These are phyloP conservation scores for Chaetodon trifascialis DNA, from an alignment of 2,113 vertebrate genomes.

Conservation along the genomic window DNA sequence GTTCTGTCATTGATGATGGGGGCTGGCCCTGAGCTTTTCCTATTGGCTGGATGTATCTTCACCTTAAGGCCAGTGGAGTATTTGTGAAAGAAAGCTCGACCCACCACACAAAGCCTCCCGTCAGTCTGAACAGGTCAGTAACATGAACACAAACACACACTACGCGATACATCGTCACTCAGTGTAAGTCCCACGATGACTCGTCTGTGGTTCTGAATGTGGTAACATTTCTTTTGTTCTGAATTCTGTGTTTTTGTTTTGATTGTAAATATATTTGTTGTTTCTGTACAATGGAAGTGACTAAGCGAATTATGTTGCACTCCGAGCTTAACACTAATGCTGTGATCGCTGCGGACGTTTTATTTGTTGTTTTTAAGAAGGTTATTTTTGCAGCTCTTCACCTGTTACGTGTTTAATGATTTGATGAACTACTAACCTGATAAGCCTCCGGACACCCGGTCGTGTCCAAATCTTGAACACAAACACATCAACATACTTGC, in stretches of 20 bases:
- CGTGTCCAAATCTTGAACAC: slow-evolving; percentile 47
- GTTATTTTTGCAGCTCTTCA: slow-evolving; percentile 71
- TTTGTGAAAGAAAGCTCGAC: neutral
- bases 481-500: slow-evolving; percentile 16
- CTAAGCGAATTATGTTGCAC: slow-evolving; percentile 69
- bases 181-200: slow-evolving; percentile 24
- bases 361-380: slow-evolving; percentile 65
- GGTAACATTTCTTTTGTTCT: slow-evolving; percentile 45
- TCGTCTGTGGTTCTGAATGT: slow-evolving; percentile 69
- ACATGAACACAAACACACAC: slow-evolving; percentile 42
- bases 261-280: slow-evolving; percentile 80
- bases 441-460: slow-evolving; percentile 60
- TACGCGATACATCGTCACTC: slow-evolving; percentile 44
- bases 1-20: slow-evolving; percentile 47
- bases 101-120: neutral
- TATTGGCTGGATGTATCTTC: neutral
- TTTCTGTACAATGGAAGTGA: slow-evolving; percentile 65
- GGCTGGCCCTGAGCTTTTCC: slow-evolving; percentile 35
- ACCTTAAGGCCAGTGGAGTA: slow-evolving; percentile 25
- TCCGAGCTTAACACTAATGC: slow-evolving; percentile 69
- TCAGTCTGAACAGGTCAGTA: slow-evolving; percentile 27
- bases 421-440: slow-evolving; percentile 73
- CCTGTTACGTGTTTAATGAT: slow-evolving; percentile 65
- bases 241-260: slow-evolving; percentile 46
- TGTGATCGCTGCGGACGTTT: slow-evolving; percentile 58